Evolutionary conservation across 2,797 vertebrate genomes (phyloP).

Genomic region (Trichosurus vulpecula): DNA sequence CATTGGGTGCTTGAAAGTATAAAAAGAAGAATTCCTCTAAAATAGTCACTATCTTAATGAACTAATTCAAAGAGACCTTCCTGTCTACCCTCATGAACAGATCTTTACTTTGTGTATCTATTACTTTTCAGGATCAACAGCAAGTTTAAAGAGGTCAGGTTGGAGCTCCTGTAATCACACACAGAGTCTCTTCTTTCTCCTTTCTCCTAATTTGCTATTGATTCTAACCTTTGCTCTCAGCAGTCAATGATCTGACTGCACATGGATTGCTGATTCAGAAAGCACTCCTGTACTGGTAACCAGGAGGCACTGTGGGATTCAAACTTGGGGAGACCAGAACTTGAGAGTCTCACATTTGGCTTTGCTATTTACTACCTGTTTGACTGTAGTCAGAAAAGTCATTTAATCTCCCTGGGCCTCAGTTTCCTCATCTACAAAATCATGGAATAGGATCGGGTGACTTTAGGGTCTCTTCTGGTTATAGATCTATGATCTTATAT

Average conservation of each 20-base stretch:
- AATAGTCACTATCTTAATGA: not conserved
- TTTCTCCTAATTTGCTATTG: not conserved
- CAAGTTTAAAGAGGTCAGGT: not conserved
- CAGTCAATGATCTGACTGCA: not conserved
- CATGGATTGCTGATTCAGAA: not conserved
- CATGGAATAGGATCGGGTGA: not conserved
- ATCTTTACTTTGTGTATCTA: not conserved
- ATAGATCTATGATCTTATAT: not conserved
- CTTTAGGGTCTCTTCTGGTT: not conserved
- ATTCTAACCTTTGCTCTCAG: not conserved
- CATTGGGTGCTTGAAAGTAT: not conserved
- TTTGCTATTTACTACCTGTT: not conserved
- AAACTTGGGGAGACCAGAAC: not conserved
- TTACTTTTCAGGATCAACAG: not conserved
- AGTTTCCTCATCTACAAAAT: conserved; percentile 11
- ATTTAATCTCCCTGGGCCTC: not conserved
- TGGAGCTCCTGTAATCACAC: not conserved
- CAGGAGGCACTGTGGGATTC: not conserved
- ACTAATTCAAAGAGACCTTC: not conserved
- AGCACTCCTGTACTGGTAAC: not conserved
- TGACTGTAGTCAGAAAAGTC: not conserved
- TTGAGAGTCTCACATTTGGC: not conserved
- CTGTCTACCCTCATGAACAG: not conserved
- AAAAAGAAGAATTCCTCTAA: not conserved
- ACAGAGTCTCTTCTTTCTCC: not conserved